A percentile compares a stretch with the other conserved stretches of the same genome.
Evolutionary conservation across 2,888 invertebrate species (phyloP).

Genomic region (Cheilosia impressa): DNA sequence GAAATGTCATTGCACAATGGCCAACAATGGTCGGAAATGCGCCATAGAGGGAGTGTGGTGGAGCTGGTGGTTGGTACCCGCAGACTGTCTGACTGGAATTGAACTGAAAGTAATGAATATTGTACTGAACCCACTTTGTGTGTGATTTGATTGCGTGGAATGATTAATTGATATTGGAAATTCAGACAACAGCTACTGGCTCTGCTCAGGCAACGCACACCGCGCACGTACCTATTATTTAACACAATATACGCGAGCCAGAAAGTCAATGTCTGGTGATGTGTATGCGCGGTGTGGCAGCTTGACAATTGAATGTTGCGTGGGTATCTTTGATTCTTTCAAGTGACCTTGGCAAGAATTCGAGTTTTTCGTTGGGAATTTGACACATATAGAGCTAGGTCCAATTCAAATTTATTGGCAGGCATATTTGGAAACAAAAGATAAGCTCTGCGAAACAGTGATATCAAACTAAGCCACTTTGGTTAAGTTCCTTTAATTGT

Average conservation of each 20-base stretch:
- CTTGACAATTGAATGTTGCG: too few relatives aligned
- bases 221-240: conserved; percentile 28
- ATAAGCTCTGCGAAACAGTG: too few relatives aligned
- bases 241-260: conserved; percentile 1
- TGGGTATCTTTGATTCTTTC: too few relatives aligned
- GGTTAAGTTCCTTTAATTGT: too few relatives aligned
- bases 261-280: conserved; percentile 35
- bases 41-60: conserved; percentile 33
- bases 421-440: too few relatives aligned
- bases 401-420: too few relatives aligned
- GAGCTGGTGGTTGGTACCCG: background rate
- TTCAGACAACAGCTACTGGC: conserved; percentile 46
- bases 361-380: too few relatives aligned
- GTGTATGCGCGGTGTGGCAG: background rate
- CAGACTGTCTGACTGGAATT: conserved; percentile 11
- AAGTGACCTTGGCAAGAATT: too few relatives aligned
- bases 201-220: conserved; percentile 8
- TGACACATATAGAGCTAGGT: too few relatives aligned
- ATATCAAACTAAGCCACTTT: too few relatives aligned
- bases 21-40: conserved; percentile 45
- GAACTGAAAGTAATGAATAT: conserved; percentile 12
- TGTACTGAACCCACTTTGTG: conserved; percentile 7
- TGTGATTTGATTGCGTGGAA: conserved; percentile 20
- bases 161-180: conserved; percentile 57
- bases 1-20: conserved; percentile 53